Evolutionary conservation across 2,113 vertebrate genomes (phyloP), one percentile per base, ranked within the genome.

Genomic region (Hippocampus guttulatus): DNA sequence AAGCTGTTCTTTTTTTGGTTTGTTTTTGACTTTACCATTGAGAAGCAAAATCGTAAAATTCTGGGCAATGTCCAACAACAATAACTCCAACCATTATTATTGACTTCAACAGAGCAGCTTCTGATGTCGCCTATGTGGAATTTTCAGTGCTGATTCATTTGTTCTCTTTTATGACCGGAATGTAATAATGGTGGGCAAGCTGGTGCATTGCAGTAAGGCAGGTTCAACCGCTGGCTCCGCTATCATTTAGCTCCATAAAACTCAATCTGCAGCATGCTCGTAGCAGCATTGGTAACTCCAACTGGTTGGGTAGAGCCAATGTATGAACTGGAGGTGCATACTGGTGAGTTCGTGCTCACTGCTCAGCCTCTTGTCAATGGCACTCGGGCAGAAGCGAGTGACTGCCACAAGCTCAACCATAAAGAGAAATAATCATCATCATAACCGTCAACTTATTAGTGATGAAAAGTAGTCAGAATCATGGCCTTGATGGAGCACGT

Each of bases 261-360:
- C 61, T 65, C 66, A 60, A 14, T 18, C 77, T 74, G 68, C 74
- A 67, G 60, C 12, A 51, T 73, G 78, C 63, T 63, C 18, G 21
- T 12, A 66, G 55, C 58, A 51, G 49, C 66, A 30, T 25, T 25
- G 68, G 65, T 63, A 75, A 78, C 64, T 79, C 73, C 69, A 38
- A 75, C 65, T 68, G 64, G 67, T 68, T 67, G 54, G 71, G 68
- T 21, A 49, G 70, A 66, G 30, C 11, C 14, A 62, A 68, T 61
- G 79, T 43, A 74, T 40, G 1, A 66, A 40, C 58, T 65, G 77
- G 66, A 73, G 52, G 70, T 69, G 8, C 70, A 27, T 65, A 60
- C 25, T 25, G 9, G 63, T 43, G 40, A 43, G 38, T 65, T 7
- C 3, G 27, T 38, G 27, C 25, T 61, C 58, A 61, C 58, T 58